Evolutionary conservation across 2,888 invertebrate genomes (phyloP), one percentile per base, ranked within the genome.

Genomic region (Cheilosia impressa): DNA sequence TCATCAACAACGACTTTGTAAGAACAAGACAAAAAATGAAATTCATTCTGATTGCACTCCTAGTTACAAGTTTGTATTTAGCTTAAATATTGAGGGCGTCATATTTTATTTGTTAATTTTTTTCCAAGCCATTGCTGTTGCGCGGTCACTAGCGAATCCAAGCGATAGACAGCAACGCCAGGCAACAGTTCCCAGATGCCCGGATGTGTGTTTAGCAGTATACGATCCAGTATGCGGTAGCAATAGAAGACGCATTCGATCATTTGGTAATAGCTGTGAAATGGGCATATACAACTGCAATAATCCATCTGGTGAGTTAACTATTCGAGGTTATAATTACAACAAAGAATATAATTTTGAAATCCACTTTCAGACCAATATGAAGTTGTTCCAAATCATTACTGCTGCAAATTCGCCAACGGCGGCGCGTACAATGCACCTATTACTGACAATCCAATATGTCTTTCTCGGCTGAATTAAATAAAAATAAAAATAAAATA

Each of bases 221-320:
- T 76, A 52, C 41, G 41, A 76, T 31, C 82, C 82, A 38, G 82
- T 83, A 7, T 83, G 82, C 10, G 82, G 66, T 2, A 55, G 78
- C 5, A 78, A 78, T 19, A 62, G 66, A 15, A 19, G 34, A 0
- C 73, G 72, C 19, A 43, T 83, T 17, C 52, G 68, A 38, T 10
- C 13, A 17, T 83, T 83, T 19, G 22, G 47, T 27, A 83, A 68
- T 27, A 15, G 24, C n/a, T 83, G 82, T 15, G 5, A 50, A 22
- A 19, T 83, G 9, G 62, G 57, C 1, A 19, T 68, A 27, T 34
- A 43, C 22, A 82, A 82, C 13, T 82, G 82, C n/a, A 53, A 47
- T 5, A 10, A n/a, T 0, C 10, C 27, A 17, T 72, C 22, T 7
- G 10, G 82, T 82, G 65, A 65, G 55, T 62, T 19, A 2, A 24